Evolutionary conservation across 1,140 invertebrate genomes (phyloP).

Genomic region (Lucilia cuprina): DNA sequence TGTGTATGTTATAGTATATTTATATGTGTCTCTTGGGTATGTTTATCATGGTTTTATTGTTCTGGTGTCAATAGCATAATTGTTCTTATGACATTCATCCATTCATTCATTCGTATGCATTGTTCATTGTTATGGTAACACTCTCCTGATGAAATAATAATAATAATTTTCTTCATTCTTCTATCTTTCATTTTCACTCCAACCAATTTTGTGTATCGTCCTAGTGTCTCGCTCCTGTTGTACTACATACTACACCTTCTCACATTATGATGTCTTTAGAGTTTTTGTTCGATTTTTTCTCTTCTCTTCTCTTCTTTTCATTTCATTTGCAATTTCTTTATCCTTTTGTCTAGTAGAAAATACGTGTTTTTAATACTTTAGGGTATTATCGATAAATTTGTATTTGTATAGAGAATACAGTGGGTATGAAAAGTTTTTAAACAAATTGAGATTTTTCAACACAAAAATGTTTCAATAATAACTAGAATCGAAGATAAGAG

Average conservation of each 20-base stretch:
- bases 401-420: background rate
- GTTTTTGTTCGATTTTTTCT: no score
- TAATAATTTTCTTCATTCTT: background rate
- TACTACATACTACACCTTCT: background rate
- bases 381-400: constrained; percentile 9
- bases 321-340: background rate
- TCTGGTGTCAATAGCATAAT: constrained; percentile 34
- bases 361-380: background rate
- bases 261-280: background rate
- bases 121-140: background rate
- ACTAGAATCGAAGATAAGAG: no score
- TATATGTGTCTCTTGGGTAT: constrained; percentile 19
- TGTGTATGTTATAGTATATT: background rate
- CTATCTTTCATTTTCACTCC: background rate
- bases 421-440: background rate
- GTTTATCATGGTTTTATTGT: constrained; percentile 29
- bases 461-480: no score
- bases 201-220: background rate
- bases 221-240: background rate
- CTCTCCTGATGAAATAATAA: constrained; percentile 9
- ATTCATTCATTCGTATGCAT: background rate
- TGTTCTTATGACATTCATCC: constrained; percentile 26
- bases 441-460: no score
- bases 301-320: background rate
- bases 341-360: background rate